Evolutionary conservation across 2,113 vertebrate genomes (phyloP).

Genomic region (Ifrita kowaldi): DNA sequence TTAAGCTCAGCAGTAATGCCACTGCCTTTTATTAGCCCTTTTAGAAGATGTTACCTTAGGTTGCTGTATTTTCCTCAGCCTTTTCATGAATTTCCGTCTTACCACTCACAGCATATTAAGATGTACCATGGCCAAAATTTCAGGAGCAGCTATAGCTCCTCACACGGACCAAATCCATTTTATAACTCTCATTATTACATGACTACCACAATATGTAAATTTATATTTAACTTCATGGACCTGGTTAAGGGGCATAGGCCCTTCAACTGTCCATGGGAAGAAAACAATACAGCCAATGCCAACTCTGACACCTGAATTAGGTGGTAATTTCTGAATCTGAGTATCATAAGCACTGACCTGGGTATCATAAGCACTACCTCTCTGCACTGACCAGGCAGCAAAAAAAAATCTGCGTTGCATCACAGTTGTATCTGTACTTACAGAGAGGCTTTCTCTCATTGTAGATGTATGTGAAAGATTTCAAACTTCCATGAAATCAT

Average conservation of each 20-base stretch:
- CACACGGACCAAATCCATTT: background rate
- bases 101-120: background rate
- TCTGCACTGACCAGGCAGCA: background rate
- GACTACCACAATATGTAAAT: background rate
- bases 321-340: background rate
- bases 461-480: background rate
- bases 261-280: background rate
- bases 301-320: background rate
- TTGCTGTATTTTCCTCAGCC: background rate
- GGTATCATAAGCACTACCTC: background rate
- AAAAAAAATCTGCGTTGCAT: background rate
- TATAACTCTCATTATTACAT: background rate
- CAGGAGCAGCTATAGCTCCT: background rate
- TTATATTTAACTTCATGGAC: background rate
- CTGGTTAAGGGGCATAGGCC: background rate
- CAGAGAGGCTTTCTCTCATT: background rate
- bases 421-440: background rate
- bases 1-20: background rate
- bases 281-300: fast-evolving
- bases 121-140: background rate
- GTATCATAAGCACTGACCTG: background rate
- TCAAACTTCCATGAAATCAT: background rate
- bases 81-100: background rate
- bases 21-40: background rate
- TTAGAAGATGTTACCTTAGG: background rate